Evolutionary conservation across 2,888 invertebrate genomes (phyloP).

Genomic region (Eurytoma adleriae): DNA sequence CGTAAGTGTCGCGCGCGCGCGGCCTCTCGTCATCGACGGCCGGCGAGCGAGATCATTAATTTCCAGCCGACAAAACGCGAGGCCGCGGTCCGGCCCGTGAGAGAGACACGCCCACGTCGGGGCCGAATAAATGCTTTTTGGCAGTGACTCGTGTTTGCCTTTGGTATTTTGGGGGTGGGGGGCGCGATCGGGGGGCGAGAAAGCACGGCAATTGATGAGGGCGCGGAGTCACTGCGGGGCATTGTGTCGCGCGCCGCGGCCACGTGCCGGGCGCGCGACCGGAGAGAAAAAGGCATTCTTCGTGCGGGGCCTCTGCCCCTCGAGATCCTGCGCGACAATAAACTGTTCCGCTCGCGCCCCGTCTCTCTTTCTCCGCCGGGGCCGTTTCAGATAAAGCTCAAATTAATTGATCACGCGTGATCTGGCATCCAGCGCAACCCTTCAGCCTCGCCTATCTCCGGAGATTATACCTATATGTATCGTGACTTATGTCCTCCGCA

Average conservation of each 20-base stretch:
- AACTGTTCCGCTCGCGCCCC: constrained; percentile 22
- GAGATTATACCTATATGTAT: neutral
- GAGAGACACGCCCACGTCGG: constrained; percentile 72
- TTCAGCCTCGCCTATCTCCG: constrained; percentile 18
- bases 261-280: constrained; percentile 68
- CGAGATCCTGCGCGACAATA: constrained; percentile 53
- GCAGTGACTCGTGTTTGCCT: constrained; percentile 73
- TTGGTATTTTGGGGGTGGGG: constrained; percentile 71
- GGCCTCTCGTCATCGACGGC: neutral
- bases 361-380: constrained; percentile 8
- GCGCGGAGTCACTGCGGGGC: constrained; percentile 65
- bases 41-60: constrained; percentile 69
- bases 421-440: constrained; percentile 64
- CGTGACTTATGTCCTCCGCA: constrained; percentile 21
- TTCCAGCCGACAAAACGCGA: constrained; percentile 71
- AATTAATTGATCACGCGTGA: constrained; percentile 75
- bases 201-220: constrained; percentile 72
- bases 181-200: constrained; percentile 57
- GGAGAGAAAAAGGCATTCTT: constrained; percentile 43
- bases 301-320: constrained; percentile 15
- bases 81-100: constrained; percentile 67
- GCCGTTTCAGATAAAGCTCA: constrained; percentile 60
- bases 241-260: constrained; percentile 66
- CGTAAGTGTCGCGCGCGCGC: constrained; percentile 18
- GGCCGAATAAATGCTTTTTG: constrained; percentile 69